Evolutionary conservation across 2,888 invertebrate genomes (phyloP), one percentile per base, ranked within the genome.

Genomic region (Eilema depressum): DNA sequence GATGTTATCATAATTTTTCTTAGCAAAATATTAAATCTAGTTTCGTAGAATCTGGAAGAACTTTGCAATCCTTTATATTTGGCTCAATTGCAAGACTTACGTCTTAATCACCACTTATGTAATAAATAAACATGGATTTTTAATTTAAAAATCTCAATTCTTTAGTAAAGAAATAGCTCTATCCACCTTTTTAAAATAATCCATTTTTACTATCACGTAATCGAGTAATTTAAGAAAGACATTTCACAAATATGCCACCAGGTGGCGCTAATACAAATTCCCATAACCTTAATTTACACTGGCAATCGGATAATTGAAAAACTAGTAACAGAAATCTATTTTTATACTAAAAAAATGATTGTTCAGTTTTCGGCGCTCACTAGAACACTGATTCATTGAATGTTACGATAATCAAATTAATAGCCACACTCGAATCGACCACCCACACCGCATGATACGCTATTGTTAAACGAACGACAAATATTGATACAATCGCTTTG

Each of bases 371-470:
- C 20, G 66, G 76, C 88, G 87, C 88, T 89, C 89, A 80, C 78
- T 76, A 78, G 71, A 82, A 76, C 79, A 86, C 81, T 88, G 89
- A 88, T 82, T 89, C 89, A 89, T 57, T 83, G 77, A 33, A 64
- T 68, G 84, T 79, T 85, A 88, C 84, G 92, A 89, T 94, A 93
- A 93, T 93, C 89, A 84, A 92, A 93, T 93, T 91, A 92, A 91
- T 91, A 89, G 88, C 81, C 86, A 86, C 80, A 88, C 86, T 86
- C 80, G 86, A 88, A 85, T 75, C 75, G 88, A 77, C 92, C 92
- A 90, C 93, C 92, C 92, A 92, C 92, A 76, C 83, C 11, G 79
- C 78, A 84, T 89, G 85, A 90, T 87, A 79, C 80, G 77, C 88
- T 85, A 92, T 93, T 93, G 92, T 93, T 91, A 84, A 87, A 82